Conservation (phyloP, 2,797 vertebrate species). For the Simalia tracyae region DNA sequence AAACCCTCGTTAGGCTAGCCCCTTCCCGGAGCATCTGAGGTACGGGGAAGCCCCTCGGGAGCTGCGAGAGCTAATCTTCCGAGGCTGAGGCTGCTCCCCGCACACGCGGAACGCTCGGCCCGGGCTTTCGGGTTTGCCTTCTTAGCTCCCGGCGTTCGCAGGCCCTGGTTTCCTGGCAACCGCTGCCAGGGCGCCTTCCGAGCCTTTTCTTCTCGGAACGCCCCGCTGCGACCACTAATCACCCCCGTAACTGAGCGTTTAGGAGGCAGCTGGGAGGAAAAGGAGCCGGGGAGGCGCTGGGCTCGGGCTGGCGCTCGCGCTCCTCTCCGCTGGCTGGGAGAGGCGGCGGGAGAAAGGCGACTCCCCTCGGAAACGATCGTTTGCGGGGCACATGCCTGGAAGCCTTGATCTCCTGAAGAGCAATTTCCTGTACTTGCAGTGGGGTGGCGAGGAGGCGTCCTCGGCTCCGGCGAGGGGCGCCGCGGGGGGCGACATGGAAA, state of each 20-base stretch:
- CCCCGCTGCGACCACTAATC: slow-evolving; percentile 79
- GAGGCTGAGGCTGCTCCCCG: slow-evolving; percentile 30
- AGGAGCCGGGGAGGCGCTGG: slow-evolving; percentile 19
- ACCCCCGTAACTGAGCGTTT: slow-evolving; percentile 73
- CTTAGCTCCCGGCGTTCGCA: slow-evolving; percentile 75
- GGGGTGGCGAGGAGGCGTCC: slow-evolving; percentile 44
- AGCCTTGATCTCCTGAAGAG: slow-evolving; percentile 66
- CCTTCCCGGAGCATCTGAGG: not conserved
- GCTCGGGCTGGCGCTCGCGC: not conserved
- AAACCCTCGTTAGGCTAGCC: not conserved
- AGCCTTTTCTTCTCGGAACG: slow-evolving; percentile 81
- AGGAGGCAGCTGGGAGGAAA: slow-evolving; percentile 77
- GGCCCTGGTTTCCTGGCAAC: slow-evolving; percentile 84
- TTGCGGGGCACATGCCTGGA: slow-evolving; percentile 62
- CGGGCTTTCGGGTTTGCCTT: slow-evolving; percentile 75
- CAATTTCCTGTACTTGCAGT: slow-evolving; percentile 66
- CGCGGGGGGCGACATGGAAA: slow-evolving; percentile 59
- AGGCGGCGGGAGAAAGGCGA: not conserved
- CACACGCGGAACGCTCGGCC: slow-evolving; percentile 61
- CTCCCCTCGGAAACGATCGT: slow-evolving; percentile 61
- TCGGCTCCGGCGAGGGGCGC: slow-evolving; percentile 56
- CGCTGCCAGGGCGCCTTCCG: slow-evolving; percentile 82
- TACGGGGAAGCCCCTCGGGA: slow-evolving; percentile 23
- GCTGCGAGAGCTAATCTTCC: slow-evolving; percentile 72
- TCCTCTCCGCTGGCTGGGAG: not conserved